Conservation (phyloP, 1,140 invertebrate genomes). For the Drosophila ambigua region DNA sequence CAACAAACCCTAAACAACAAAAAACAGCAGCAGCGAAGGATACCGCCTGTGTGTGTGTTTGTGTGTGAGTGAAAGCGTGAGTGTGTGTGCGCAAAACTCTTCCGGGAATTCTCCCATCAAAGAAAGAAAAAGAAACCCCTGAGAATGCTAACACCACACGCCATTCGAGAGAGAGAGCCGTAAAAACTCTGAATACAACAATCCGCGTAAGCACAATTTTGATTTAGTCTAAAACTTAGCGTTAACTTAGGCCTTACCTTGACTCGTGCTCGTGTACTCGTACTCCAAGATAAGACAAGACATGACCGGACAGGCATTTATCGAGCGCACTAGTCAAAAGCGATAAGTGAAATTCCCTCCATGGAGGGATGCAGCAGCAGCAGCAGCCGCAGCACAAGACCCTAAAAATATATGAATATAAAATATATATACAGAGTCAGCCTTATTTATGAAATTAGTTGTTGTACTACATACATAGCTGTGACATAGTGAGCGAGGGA, state of each 20-base stretch:
- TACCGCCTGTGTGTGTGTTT: constrained; percentile 10
- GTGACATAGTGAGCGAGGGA: constrained; percentile 20
- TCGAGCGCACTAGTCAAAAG: constrained; percentile 72
- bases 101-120: not conserved
- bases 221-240: constrained; percentile 73
- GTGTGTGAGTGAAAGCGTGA: constrained; percentile 28
- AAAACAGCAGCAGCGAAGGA: not conserved
- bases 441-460: constrained; percentile 82
- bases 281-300: constrained; percentile 30
- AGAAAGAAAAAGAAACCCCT: constrained; percentile 5
- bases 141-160: constrained; percentile 58
- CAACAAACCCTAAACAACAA: constrained; percentile 1
- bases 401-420: constrained; percentile 17
- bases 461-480: constrained; percentile 36
- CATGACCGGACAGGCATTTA: constrained; percentile 57
- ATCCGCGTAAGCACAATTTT: constrained; percentile 80
- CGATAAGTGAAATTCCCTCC: constrained; percentile 40
- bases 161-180: constrained; percentile 29
- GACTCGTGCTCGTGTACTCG: constrained; percentile 16
- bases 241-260: constrained; percentile 64
- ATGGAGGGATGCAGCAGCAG: constrained; percentile 30
- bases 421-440: constrained; percentile 44
- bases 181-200: constrained; percentile 50
- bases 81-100: not conserved
- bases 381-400: constrained; percentile 11